phyloP scores from a whole-genome alignment of 2,888 invertebrate genomes.

The Pandemis corylana region DNA sequence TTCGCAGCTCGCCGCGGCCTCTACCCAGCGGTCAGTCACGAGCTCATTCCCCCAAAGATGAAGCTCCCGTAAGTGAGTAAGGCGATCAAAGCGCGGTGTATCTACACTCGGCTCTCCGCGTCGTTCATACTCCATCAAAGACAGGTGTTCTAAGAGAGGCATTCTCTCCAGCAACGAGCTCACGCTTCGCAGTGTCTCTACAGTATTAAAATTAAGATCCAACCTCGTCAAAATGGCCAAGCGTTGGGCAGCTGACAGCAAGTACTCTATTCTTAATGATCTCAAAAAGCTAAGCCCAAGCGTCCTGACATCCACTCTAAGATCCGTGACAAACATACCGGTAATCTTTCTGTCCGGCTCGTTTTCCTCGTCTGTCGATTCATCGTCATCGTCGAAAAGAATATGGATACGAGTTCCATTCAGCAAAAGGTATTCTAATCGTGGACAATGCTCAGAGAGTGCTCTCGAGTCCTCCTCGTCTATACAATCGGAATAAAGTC shows the following conservation, averaged over 20 bases:
- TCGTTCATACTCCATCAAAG: conserved; percentile 3
- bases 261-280: not conserved
- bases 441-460: not conserved
- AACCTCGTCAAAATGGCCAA: not conserved
- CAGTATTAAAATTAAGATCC: not conserved
- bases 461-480: not conserved
- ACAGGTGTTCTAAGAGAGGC: not conserved
- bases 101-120: not conserved
- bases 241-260: not conserved
- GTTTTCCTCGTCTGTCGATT: not conserved
- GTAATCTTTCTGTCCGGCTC: not conserved
- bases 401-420: not conserved
- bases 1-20: not conserved
- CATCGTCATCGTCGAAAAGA: not conserved
- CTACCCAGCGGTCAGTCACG: not conserved
- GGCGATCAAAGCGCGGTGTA: not conserved
- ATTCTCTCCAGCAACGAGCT: not conserved
- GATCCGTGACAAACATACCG: not conserved
- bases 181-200: not conserved
- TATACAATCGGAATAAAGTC: not conserved
- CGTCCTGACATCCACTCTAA: not conserved
- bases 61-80: not conserved
- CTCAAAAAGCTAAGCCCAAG: not conserved
- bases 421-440: not conserved
- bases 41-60: not conserved